Evolutionary conservation across 2,888 invertebrate genomes (phyloP), one percentile per base, ranked within the genome.

Genomic region (Frankliniella intonsa): DNA sequence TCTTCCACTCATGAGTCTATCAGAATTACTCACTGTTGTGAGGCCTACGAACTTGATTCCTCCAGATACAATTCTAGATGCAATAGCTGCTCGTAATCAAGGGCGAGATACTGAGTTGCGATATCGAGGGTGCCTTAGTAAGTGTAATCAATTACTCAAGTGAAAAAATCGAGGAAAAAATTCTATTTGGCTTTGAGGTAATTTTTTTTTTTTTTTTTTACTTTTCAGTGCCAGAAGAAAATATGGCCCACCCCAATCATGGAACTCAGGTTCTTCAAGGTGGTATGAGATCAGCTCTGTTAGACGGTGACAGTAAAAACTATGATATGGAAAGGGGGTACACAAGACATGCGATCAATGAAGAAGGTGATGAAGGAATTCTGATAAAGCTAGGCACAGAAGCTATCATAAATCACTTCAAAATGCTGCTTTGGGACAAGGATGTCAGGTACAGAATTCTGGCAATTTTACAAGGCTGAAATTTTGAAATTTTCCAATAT

Each of bases 311-410:
- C 89, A 91, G 91, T 79, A 92, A 91, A 84, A 93, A 92, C 85
- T 97, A 97, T 88, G 97, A 97, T 88, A 95, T 96, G 93, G 98
- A 99, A 88, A 92, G 95, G 84, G 98, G 94, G 83, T 94, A 93
- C 87, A 92, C 97, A 10, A 91, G 96, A 0, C 97, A 97, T 88
- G 92, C 94, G 84, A 97, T 97, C 87, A 93, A 90, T 85, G 91
- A 91, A 83, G 87, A 90, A 84, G 92, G 90, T 69, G 92, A 93
- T 88, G 92, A 93, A 87, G 95, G 96, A 83, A 97, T 98, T 87
- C 91, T 95, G 11, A 93, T 98, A 80, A 94, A 95, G 86, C 91
- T 98, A 82, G 93, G 93, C 84, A 92, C 93, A 81, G 92, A 93
- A 85, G 96, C 94, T 87, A 97, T 99, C 86, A 92, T 99, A 86